Base-by-base conservation (phyloP, 1,140 invertebrate genomes). In the Drosophila hydei region DNA sequence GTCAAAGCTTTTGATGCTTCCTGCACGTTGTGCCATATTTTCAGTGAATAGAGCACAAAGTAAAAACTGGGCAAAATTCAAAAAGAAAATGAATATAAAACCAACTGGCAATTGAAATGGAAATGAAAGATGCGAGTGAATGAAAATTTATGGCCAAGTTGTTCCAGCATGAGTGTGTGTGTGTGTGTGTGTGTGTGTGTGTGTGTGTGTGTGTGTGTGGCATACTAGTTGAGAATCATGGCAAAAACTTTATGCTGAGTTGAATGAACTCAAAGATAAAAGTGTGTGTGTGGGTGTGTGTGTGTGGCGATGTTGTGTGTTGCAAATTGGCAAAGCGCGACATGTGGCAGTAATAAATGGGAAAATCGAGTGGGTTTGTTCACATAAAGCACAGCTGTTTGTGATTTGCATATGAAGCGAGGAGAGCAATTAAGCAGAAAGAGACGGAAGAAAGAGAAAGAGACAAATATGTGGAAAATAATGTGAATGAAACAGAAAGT, bases 21-120 rank as follows among this genome's bases (percentile, higher is more conserved):
- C 52, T 42, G 68, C 16, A 56, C 52, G 64, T 87, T 70, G 81
- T 85, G 81, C 81, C 81, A 87, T 75, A 33, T 80, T 85, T 81
- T 67, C 50, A 61, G 45, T 85, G 83, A 87, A 85, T 87, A 69
- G 38, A 52, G 38, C n/a, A 48, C n/a, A n/a, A n/a, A n/a, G n/a
- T n/a, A n/a, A 38, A 33, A 40, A 42, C 47, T 19, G 16, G 45
- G 58, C 47, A 65, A 75, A 65, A 16, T 42, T 42, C 8, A 16
- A 42, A 42, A 42, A 2, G 38, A 16, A 16, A 16, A 2, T 42
- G 7, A 11, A 51, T 30, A 51, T 16, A 11, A 14, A 64, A 64
- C 30, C 30, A 33, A 33, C 9, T 77, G 73, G 54, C 27, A 74
- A 75, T 56, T 50, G 76, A 76, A 79, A 79, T 79, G 65, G 71